Base-by-base conservation (phyloP, 2,113 vertebrate species). In the Platanista minor region DNA sequence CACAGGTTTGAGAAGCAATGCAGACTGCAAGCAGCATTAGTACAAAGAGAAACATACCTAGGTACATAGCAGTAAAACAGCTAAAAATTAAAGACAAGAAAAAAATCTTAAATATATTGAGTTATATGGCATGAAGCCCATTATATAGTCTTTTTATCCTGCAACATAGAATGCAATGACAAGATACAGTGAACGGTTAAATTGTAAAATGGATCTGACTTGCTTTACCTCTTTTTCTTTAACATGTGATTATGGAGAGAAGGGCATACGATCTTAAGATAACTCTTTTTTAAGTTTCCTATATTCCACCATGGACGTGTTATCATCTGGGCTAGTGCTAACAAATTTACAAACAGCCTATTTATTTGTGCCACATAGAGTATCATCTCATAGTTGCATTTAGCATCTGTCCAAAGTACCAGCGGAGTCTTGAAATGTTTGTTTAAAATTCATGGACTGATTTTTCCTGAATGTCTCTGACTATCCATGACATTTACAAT, bases 401-500 rank as follows among this genome's bases (percentile, higher is more conserved):
- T 87, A 87, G 8, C 46, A 20, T 87, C 29, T 74, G 17, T 36
- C n/a, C 49, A 69, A 52, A 52, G 33, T 31, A 66, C 3, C 3
- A 82, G 23, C 27, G 80, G 41, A 93, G 13, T 27, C 54, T 54
- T 69, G 12, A 21, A 92, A 69, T 81, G 8, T 66, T 25, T 59
- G 29, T 64, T 90, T 59, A 66, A 84, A 72, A 67, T 81, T 92
- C 23, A 29, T 52, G 5, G 36, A 43, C 64, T 88, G 18, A 10
- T 80, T 95, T 96, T 96, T 90, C 15, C 18, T 91, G 36, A 92
- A 74, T 96, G 1, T 75, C 18, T 78, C 49, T 87, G 23, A 77
- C 29, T 69, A 2, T 62, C 10, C 31, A 25, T 61, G 39, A 84
- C 66, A 36, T 64, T 81, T 87, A 43, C 75, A 59, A 25, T n/a